phyloP scores from a whole-genome alignment of 2,888 invertebrate species.

The Cephus runcator region DNA sequence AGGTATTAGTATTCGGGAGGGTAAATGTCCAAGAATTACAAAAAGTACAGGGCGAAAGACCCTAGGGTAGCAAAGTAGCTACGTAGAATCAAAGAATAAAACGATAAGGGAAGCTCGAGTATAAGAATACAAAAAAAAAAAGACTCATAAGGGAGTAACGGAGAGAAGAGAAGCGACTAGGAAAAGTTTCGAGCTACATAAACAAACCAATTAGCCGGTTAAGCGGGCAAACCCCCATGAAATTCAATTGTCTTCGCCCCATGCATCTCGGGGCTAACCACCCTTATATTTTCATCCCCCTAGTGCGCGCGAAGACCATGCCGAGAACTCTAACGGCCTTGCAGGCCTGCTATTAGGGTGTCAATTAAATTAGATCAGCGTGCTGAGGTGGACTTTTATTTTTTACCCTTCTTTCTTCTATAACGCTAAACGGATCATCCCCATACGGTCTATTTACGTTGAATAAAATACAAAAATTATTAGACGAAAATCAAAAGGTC shows the following conservation, averaged over 20 bases:
- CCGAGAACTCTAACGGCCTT: conserved; percentile 48
- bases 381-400: conserved; percentile 34
- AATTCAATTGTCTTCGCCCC: conserved; percentile 65
- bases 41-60: background rate
- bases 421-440: background rate
- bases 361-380: conserved; percentile 64
- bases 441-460: background rate
- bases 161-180: conserved; percentile 2
- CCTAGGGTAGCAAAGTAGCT: background rate
- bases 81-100: background rate
- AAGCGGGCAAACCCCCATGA: conserved; percentile 63
- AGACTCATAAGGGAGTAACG: background rate
- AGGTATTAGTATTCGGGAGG: background rate
- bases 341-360: conserved; percentile 56
- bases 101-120: background rate
- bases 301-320: conserved; percentile 29
- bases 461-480: background rate
- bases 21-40: background rate
- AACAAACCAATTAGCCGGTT: conserved; percentile 64
- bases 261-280: conserved; percentile 56
- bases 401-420: background rate
- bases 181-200: conserved; percentile 35
- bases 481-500: background rate
- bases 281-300: conserved; percentile 59
- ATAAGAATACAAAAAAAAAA: background rate